These are phyloP conservation scores for Carettochelys insculpta DNA, from an alignment of 2,113 vertebrate species.

Conservation along the genomic window DNA sequence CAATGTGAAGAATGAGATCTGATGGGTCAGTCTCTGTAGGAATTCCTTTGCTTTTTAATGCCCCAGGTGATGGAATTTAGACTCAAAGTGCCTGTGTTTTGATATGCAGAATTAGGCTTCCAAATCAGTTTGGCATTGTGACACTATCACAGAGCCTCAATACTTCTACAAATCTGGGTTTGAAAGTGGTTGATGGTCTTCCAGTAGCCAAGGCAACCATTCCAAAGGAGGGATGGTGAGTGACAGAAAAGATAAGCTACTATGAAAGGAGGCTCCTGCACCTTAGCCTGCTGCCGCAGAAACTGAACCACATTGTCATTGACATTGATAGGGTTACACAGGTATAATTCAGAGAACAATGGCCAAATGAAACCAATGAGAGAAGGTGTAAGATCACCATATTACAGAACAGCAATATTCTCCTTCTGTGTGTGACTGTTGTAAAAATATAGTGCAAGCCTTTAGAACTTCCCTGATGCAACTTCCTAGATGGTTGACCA, in stretches of 20 bases:
- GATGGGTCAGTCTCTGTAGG: background rate
- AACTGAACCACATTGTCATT: background rate
- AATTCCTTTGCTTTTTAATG: background rate
- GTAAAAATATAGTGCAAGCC: background rate
- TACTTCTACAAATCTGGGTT: background rate
- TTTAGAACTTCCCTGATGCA: background rate
- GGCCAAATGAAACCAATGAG: background rate
- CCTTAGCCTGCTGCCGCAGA: background rate
- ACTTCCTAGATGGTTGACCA: background rate
- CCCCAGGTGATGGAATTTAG: background rate
- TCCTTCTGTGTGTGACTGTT: background rate
- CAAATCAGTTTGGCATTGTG: background rate
- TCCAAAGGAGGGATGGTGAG: background rate
- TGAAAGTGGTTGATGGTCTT: background rate
- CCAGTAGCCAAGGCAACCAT: background rate
- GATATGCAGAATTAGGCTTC: background rate
- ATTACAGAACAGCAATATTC: background rate
- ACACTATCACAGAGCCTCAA: background rate
- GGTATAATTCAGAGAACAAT: background rate
- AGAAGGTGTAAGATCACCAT: background rate
- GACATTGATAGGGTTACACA: background rate
- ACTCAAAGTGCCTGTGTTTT: background rate
- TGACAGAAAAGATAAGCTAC: background rate
- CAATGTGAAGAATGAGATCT: background rate
- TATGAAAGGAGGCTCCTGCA: background rate